These are phyloP conservation scores for Aleiodes alternator DNA, from an alignment of 2,888 invertebrate genomes.

Conservation along the genomic window DNA sequence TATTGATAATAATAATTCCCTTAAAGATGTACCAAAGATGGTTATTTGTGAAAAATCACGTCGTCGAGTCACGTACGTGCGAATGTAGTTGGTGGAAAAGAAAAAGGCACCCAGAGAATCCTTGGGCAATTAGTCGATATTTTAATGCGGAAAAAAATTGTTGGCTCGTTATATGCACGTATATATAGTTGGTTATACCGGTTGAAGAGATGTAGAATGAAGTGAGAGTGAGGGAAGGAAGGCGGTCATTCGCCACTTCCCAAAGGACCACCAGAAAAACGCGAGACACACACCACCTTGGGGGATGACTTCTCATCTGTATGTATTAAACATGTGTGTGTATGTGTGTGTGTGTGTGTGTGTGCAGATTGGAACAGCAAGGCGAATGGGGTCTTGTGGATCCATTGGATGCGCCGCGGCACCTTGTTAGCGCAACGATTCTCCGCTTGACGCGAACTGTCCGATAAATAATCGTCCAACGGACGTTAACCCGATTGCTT, in stretches of 20 bases:
- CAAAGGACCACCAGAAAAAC: conserved; percentile 67
- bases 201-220: conserved; percentile 43
- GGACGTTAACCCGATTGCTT: conserved; percentile 69
- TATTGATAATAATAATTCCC: conserved; percentile 16
- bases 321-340: not conserved
- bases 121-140: conserved; percentile 75
- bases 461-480: conserved; percentile 69
- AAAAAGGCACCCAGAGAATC: conserved; percentile 71
- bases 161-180: conserved; percentile 67
- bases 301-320: conserved; percentile 34
- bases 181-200: conserved; percentile 51
- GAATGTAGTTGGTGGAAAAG: conserved; percentile 38
- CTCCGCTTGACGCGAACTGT: conserved; percentile 67
- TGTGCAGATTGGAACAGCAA: not conserved
- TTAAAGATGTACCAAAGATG: conserved; percentile 6
- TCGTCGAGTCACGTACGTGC: conserved; percentile 58
- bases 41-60: conserved; percentile 53
- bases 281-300: conserved; percentile 41
- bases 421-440: conserved; percentile 75
- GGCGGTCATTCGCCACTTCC: conserved; percentile 58
- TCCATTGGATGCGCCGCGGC: conserved; percentile 65
- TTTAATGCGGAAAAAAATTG: conserved; percentile 74
- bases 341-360: not conserved
- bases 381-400: conserved; percentile 31
- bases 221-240: conserved; percentile 32